A percentile compares a stretch with the other conserved stretches of the same genome.
phyloP scores from a whole-genome alignment of 2,888 invertebrate species.

The Eudasyphora cyanicolor region DNA sequence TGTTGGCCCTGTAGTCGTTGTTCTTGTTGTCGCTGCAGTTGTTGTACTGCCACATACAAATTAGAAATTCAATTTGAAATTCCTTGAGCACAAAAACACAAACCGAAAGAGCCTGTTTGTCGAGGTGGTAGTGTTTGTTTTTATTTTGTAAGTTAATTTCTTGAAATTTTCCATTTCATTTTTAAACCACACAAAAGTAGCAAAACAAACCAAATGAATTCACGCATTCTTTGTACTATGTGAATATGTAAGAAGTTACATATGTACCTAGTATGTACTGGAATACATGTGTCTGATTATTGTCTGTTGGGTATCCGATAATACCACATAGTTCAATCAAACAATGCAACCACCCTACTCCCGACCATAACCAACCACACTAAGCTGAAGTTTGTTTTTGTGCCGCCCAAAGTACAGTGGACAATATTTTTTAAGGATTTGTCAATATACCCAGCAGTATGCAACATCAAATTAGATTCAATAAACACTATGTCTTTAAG shows the following conservation, averaged over 20 bases:
- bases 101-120: not conserved
- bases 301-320: slow-evolving; percentile 63
- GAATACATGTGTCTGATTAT: slow-evolving; percentile 36
- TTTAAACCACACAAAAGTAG: slow-evolving; percentile 1
- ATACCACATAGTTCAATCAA: slow-evolving; percentile 40
- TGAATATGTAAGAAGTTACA: not conserved
- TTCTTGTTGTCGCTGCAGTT: not conserved
- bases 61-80: slow-evolving; percentile 52
- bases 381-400: too few species aligned
- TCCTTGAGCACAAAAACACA: slow-evolving; percentile 33
- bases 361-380: not conserved
- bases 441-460: too few species aligned
- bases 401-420: not conserved
- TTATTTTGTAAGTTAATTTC: not conserved
- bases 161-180: slow-evolving; percentile 44
- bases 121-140: not conserved
- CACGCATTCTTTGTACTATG: slow-evolving; percentile 7
- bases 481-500: too few species aligned
- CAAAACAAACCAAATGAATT: slow-evolving; percentile 34
- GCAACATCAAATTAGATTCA: too few species aligned
- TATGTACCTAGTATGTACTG: not conserved
- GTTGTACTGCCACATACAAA: slow-evolving; percentile 39
- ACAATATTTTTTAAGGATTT: too few species aligned
- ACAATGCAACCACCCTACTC: slow-evolving; percentile 33
- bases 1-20: not conserved